Evolutionary conservation across 2,888 invertebrate genomes (phyloP).

Genomic region (Cistogaster globosa): DNA sequence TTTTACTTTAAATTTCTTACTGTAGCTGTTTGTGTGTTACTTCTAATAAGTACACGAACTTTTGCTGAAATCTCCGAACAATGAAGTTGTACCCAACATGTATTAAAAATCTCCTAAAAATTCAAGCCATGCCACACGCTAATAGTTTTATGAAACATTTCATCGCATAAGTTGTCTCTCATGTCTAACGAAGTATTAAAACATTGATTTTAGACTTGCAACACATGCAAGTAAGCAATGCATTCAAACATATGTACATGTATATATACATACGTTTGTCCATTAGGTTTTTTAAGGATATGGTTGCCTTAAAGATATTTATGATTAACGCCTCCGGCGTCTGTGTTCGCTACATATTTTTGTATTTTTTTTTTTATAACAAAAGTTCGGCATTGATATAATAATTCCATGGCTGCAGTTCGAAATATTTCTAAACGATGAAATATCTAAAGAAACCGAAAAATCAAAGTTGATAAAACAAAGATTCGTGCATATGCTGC

Average conservation of each 20-base stretch:
- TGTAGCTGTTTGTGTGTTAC: too few species aligned
- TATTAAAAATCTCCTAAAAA: too few species aligned
- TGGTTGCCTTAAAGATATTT: conserved; percentile 58
- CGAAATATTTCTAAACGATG: neutral
- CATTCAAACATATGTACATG: neutral
- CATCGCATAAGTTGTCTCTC: too few species aligned
- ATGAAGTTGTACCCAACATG: too few species aligned
- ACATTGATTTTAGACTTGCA: too few species aligned
- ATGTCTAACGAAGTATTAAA: too few species aligned
- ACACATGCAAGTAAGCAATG: too few species aligned
- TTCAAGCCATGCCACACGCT: too few species aligned
- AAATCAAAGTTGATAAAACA: conserved; percentile 58
- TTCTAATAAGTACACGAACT: too few species aligned
- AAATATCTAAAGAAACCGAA: conserved; percentile 15
- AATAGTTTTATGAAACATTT: too few species aligned
- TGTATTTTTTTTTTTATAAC: conserved; percentile 29
- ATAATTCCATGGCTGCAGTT: conserved; percentile 26
- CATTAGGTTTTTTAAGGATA: conserved; percentile 36
- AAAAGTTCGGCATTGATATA: conserved; percentile 57
- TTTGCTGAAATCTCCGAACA: too few species aligned
- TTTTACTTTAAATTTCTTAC: too few species aligned
- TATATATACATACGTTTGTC: neutral
- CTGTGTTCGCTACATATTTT: conserved; percentile 29
- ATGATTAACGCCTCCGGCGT: conserved; percentile 65
- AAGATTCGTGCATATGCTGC: conserved; percentile 20